Evolutionary conservation across 2,888 invertebrate species (phyloP), one percentile per base, ranked within the genome.

Genomic region (Synanthedon tipuliformis): DNA sequence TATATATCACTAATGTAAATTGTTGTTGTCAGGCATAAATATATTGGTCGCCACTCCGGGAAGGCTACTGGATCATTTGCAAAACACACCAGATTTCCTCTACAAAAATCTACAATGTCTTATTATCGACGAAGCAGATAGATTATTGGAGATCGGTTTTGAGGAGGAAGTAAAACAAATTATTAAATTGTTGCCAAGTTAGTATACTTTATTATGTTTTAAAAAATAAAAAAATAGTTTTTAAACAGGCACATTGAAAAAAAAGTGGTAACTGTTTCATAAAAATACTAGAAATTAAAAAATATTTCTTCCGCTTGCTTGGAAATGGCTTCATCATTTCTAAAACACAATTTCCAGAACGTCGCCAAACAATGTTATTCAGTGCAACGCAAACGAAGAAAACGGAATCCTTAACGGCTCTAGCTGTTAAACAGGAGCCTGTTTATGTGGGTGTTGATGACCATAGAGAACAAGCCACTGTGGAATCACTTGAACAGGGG

Each of bases 151-250:
- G 74, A 95, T 98, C 73, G 99, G 99, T 51, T 99, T 99, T 78
- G 98, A 99, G 82, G 96, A 98, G 74, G 98, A 99, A 80, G 91
- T 99, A 71, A 97, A 96, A 63, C 95, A 96, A 82, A 98, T 99
- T 59, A 91, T 99, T 40, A 94, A 93, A 68, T 85, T 97, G 53
- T 82, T 99, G 61, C 98, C 99, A 55, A 97, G 97, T 97, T 88
- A 90, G 93, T 90, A 53, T 41, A 18, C 34, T 34, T 34, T 34
- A 8, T 10, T 34, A 34, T 1, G 34, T 34, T 10, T 34, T 34
- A 34, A 34, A 8, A 10, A 10, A 27, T 8, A 2, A 27, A 27
- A 27, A 8, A 27, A 27, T 27, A 8, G 27, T 27, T 27, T 8
- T 27, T 8, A 27, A 27, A 27, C 8, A 8, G 23, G 3, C 27